Evolutionary conservation across 2,797 vertebrate genomes (phyloP).

Genomic region (Myotis myotis): DNA sequence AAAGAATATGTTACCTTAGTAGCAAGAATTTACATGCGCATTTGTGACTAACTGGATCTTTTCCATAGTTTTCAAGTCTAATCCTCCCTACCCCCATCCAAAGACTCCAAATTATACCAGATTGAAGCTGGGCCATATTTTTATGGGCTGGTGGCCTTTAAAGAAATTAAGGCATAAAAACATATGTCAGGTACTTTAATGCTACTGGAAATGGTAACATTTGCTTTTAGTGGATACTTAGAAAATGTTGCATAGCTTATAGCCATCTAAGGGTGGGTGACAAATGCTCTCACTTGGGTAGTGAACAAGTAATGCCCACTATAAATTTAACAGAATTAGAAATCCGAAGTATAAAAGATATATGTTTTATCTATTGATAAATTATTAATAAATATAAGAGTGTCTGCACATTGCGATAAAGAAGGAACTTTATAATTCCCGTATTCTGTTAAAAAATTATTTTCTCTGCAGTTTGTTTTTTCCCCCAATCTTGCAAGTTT

Average conservation of each 20-base stretch:
- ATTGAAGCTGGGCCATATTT: not conserved
- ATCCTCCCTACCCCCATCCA: accelerated
- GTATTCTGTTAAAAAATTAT: not conserved
- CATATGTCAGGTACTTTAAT: not conserved
- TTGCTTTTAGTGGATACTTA: not conserved
- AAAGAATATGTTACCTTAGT: not conserved
- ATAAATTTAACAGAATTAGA: not conserved
- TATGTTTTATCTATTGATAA: not conserved
- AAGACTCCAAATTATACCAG: not conserved
- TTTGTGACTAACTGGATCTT: not conserved
- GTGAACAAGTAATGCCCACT: not conserved
- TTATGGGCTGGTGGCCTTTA: not conserved
- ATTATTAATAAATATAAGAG: not conserved
- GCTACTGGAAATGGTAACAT: not conserved
- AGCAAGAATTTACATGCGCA: not conserved
- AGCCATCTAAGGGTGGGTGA: not conserved
- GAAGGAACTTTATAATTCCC: not conserved
- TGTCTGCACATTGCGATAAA: not conserved
- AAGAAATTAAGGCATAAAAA: not conserved
- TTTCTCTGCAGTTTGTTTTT: not conserved
- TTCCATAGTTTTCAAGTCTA: not conserved
- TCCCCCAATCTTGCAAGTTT: not conserved
- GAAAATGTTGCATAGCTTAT: not conserved
- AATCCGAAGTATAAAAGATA: not conserved
- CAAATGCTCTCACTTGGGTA: not conserved